A percentile compares a stretch with the other conserved stretches of the same genome.
Conservation (phyloP, 1,140 invertebrate genomes). For the Calycopis cecrops region DNA sequence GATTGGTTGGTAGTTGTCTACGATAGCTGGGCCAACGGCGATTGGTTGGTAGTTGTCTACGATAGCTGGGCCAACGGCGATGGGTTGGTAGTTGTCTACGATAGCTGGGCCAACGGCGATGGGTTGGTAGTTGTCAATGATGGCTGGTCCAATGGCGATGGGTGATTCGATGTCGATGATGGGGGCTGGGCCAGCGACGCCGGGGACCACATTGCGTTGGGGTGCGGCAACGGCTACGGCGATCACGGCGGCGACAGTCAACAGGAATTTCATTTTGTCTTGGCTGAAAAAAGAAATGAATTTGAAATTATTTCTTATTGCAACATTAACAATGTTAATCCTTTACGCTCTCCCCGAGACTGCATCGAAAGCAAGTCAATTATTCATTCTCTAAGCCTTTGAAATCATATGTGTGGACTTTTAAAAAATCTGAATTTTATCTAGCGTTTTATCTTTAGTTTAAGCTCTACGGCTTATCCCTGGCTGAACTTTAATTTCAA, state of each 20-base stretch:
- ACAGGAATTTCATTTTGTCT: constrained; percentile 35
- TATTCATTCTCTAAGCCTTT: too few species aligned
- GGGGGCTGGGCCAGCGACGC: constrained; percentile 6
- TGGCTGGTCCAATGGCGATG: constrained; percentile 25
- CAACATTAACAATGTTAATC: not conserved
- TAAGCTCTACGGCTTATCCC: too few species aligned
- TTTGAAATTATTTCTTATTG: not conserved
- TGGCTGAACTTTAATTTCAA: too few species aligned
- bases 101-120: too few species aligned
- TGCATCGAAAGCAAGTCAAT: too few species aligned
- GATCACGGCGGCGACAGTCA: constrained; percentile 31
- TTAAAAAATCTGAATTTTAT: too few species aligned
- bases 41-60: constrained; percentile 1
- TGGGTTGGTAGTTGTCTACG: constrained; percentile 19
- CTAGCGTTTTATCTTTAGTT: too few species aligned
- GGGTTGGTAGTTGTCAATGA: constrained; percentile 23
- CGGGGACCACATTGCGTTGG: constrained; percentile 3
- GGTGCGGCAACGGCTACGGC: constrained; percentile 37
- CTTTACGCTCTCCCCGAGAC: too few species aligned
- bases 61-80: constrained; percentile 23
- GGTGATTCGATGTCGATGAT: constrained; percentile 18
- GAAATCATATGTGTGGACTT: too few species aligned
- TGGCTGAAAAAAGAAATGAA: constrained; percentile 23
- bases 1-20: not conserved
- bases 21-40: not conserved